phyloP scores from a whole-genome alignment of 2,888 invertebrate species.

The Melangyna quadrimaculata region DNA sequence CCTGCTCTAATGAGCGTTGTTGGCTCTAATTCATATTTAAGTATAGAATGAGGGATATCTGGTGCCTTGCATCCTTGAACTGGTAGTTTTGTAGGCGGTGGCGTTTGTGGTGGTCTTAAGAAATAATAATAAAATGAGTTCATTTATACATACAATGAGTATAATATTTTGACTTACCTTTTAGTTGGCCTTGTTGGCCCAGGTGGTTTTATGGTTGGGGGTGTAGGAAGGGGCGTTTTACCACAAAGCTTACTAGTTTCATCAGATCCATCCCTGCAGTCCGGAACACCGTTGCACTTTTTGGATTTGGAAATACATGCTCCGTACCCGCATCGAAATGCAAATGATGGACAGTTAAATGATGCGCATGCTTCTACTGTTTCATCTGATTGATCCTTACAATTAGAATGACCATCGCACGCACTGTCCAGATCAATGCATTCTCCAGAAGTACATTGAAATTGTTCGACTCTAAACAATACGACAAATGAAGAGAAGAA shows the following conservation, averaged over 20 bases:
- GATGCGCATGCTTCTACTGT: slow-evolving; percentile 66
- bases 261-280: slow-evolving; percentile 76
- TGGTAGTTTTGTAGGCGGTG: not conserved
- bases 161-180: not conserved
- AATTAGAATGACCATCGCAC: slow-evolving; percentile 80
- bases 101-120: not conserved
- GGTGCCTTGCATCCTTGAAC: slow-evolving; percentile 23
- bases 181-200: not conserved
- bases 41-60: not conserved
- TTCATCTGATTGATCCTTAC: slow-evolving; percentile 75
- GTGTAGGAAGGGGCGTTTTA: not conserved
- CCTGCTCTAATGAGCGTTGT: not conserved
- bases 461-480: slow-evolving; percentile 59
- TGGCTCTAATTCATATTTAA: not conserved
- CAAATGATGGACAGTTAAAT: slow-evolving; percentile 72
- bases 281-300: slow-evolving; percentile 72
- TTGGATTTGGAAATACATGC: slow-evolving; percentile 73
- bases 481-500: not conserved
- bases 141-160: too few relatives aligned
- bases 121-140: not conserved
- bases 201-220: not conserved
- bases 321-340: slow-evolving; percentile 76
- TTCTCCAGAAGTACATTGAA: slow-evolving; percentile 69
- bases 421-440: slow-evolving; percentile 70
- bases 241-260: slow-evolving; percentile 73